Conservation (phyloP, 2,797 vertebrate genomes). For the Mycteria americana region DNA sequence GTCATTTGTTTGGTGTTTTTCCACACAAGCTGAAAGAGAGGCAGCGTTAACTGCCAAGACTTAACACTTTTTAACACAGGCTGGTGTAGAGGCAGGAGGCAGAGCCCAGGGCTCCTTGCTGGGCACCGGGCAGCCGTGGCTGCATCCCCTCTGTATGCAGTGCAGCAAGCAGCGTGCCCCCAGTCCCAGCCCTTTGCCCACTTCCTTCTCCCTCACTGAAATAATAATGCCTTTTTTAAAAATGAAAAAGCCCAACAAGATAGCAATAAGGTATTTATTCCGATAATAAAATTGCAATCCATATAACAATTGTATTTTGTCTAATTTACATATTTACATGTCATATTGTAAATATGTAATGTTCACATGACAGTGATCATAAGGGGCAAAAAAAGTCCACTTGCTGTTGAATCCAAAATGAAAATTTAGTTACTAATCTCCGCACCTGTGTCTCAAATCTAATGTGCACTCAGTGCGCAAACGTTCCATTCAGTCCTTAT, state of each 20-base stretch:
- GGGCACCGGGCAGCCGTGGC: background rate
- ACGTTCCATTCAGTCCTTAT: background rate
- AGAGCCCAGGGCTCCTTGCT: background rate
- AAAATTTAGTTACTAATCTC: background rate
- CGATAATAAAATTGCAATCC: background rate
- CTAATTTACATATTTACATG: background rate
- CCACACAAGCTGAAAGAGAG: background rate
- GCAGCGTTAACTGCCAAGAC: background rate
- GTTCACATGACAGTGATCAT: background rate
- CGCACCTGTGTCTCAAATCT: background rate
- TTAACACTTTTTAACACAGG: background rate
- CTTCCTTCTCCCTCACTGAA: background rate
- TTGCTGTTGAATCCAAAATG: background rate
- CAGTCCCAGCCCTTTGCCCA: background rate
- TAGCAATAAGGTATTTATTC: background rate
- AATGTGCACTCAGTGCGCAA: background rate
- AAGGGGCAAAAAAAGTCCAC: background rate
- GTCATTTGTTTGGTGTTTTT: background rate
- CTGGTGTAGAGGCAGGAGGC: background rate
- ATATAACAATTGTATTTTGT: background rate
- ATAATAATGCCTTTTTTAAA: background rate
- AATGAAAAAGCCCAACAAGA: background rate
- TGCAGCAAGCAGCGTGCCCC: background rate
- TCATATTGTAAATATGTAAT: no score
- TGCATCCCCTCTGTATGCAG: fast-evolving